Evolutionary conservation across 2,888 invertebrate genomes (phyloP), one percentile per base, ranked within the genome.

Genomic region (Yponomeuta plumbellus): DNA sequence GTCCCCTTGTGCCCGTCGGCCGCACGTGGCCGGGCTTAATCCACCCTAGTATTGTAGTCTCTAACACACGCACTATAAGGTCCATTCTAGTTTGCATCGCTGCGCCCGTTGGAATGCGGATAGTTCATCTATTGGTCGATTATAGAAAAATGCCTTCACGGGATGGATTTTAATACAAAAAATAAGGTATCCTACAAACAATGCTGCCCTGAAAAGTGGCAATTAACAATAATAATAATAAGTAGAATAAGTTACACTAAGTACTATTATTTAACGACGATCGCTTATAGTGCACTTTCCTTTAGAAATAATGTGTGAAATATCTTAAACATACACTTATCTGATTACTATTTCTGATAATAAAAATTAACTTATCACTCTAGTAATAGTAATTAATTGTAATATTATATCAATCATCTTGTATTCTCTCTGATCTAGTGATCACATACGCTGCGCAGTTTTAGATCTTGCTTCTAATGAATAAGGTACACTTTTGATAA

Each of bases 371-470:
- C 44, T 52, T 52, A 52, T 52, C 17, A 17, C 17, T 44, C 44
- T 44, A 44, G 44, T 44, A 61, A 61, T 23, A 23, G 13, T 61
- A 61, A 21, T 22, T 20, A n/a, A 22, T 61, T 17, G n/a, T 13
- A 61, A 34, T 26, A 11, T 6, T 61, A 22, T 26, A 11, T 21
- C 21, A 22, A 21, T 61, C 26, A 26, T 61, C 83, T 85, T 81
- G 84, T 85, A 83, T 82, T 83, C 77, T 82, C 77, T 80, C 80
- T 76, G 78, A 88, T 34, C 34, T 34, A 34, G 34, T 34, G 34
- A 34, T 89, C 85, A 89, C 86, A 86, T 78, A 77, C 83, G 72
- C 74, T 69, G 72, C 77, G 82, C 86, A 87, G 87, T 84, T 84
- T 85, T 80, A 85, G 86, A 83, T 58, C 21, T 0, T 11, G 11